phyloP scores from a whole-genome alignment of 2,888 invertebrate genomes.

The Drosophila mayaguana region DNA sequence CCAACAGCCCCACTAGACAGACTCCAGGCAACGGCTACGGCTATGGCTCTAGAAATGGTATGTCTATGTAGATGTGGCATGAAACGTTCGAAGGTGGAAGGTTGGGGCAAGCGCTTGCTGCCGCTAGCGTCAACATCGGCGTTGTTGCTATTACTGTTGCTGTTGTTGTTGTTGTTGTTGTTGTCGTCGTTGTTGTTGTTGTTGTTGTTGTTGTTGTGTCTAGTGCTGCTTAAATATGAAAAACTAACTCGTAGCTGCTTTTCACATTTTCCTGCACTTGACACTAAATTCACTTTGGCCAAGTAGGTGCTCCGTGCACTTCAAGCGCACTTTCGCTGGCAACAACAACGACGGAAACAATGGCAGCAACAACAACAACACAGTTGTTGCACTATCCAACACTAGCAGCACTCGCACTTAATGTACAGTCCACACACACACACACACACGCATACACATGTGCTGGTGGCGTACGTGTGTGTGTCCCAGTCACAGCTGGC shows the following conservation, averaged over 20 bases:
- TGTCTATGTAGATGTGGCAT: slow-evolving; percentile 20
- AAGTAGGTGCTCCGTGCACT: slow-evolving; percentile 77
- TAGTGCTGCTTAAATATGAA: slow-evolving; percentile 80
- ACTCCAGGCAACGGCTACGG: neutral
- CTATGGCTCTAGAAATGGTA: too few relatives aligned
- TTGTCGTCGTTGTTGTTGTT: slow-evolving; percentile 35
- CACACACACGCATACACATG: too few relatives aligned
- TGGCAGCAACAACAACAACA: slow-evolving; percentile 35
- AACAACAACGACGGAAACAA: slow-evolving; percentile 32
- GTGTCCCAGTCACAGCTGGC: neutral
- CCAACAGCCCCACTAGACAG: slow-evolving; percentile 24
- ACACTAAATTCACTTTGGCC: slow-evolving; percentile 81
- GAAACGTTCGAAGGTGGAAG: slow-evolving; percentile 23
- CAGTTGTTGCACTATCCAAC: slow-evolving; percentile 21
- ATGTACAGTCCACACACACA: slow-evolving; percentile 16
- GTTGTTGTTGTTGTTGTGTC: slow-evolving; percentile 48
- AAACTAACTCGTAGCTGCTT: slow-evolving; percentile 79
- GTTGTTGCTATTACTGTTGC: slow-evolving; percentile 29
- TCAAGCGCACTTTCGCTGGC: slow-evolving; percentile 74
- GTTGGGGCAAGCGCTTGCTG: slow-evolving; percentile 4
- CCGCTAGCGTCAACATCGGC: slow-evolving; percentile 7
- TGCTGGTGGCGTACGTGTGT: neutral
- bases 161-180: slow-evolving; percentile 51
- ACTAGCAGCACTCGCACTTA: slow-evolving; percentile 30
- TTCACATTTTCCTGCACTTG: slow-evolving; percentile 80